Evolutionary conservation across 2,888 invertebrate genomes (phyloP).

Genomic region (Troides helena): DNA sequence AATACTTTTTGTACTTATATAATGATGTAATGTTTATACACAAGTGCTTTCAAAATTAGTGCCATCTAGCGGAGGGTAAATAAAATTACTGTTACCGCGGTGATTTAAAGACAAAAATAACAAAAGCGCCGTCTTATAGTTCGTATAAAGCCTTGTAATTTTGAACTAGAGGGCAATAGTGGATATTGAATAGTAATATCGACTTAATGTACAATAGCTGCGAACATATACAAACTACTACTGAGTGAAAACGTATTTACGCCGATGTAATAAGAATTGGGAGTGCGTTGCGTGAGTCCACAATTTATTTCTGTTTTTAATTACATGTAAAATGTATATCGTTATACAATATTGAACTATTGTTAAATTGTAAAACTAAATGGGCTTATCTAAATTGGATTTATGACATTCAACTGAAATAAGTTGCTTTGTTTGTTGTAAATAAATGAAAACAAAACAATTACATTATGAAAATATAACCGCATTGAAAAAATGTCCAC

Average conservation of each 20-base stretch:
- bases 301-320: background rate
- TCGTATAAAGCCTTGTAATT: background rate
- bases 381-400: background rate
- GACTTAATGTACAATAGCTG: background rate
- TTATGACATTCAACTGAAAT: background rate
- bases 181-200: conserved; percentile 4
- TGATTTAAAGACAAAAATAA: background rate
- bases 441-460: background rate
- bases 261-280: conserved; percentile 12
- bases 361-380: background rate
- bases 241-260: conserved; percentile 8
- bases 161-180: conserved; percentile 15
- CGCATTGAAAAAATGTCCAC: conserved; percentile 11
- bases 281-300: background rate
- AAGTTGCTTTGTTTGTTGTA: background rate
- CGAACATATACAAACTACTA: conserved; percentile 3
- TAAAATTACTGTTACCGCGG: background rate
- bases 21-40: background rate
- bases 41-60: background rate
- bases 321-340: background rate
- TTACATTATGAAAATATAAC: background rate
- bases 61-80: conserved; percentile 19
- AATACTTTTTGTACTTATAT: too few species aligned
- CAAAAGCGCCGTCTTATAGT: conserved; percentile 16
- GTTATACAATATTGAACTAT: background rate